phyloP scores from a whole-genome alignment of 2,113 vertebrate species.

The Alectura lathami region DNA sequence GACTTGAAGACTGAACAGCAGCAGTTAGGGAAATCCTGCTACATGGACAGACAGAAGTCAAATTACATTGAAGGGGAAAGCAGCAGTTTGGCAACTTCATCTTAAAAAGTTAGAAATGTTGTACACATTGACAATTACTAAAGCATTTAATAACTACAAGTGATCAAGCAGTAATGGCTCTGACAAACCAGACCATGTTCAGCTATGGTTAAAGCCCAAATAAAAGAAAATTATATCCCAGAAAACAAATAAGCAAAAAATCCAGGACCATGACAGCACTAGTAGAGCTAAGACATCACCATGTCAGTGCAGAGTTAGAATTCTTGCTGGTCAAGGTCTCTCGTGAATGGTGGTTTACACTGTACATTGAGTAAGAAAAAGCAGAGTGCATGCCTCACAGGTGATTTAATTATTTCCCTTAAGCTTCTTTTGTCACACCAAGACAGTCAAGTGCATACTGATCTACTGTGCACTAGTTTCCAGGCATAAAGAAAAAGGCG shows the following conservation, averaged over 20 bases:
- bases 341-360: background rate
- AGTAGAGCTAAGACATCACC: background rate
- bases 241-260: background rate
- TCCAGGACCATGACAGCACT: background rate
- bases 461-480: background rate
- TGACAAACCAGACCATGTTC: background rate
- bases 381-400: background rate
- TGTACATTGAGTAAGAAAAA: background rate
- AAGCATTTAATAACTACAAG: slow-evolving; percentile 1
- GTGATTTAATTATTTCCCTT: background rate
- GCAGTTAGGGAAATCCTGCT: background rate
- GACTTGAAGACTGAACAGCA: background rate
- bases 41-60: background rate
- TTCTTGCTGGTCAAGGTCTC: background rate
- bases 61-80: background rate
- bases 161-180: background rate
- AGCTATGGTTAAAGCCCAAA: background rate
- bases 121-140: slow-evolving; percentile 12
- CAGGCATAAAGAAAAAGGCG: background rate
- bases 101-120: background rate
- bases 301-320: background rate
- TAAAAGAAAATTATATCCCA: background rate
- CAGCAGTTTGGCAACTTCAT: background rate
- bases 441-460: background rate
- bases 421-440: background rate